phyloP scores from a whole-genome alignment of 2,797 vertebrate genomes.

The Sitta carolinensis region DNA sequence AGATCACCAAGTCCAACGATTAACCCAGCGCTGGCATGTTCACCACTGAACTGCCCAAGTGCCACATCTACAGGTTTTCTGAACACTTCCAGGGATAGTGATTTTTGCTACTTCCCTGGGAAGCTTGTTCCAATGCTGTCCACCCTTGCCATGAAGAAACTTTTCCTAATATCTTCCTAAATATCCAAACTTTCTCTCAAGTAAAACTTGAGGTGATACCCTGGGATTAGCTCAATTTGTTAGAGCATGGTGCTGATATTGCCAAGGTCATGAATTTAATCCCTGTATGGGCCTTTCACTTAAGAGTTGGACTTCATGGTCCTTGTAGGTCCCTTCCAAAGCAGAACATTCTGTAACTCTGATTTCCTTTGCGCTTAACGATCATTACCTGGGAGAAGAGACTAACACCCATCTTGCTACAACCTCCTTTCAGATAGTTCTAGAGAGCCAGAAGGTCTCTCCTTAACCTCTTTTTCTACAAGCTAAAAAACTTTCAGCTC shows the following conservation, averaged over 20 bases:
- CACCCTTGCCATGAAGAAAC: background rate
- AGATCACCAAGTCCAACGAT: too few relatives aligned
- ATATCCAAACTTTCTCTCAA: background rate
- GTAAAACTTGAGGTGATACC: background rate
- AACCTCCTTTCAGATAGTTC: background rate
- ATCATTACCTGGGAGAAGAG: background rate
- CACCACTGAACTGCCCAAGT: background rate
- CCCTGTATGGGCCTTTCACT: background rate
- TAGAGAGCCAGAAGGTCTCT: background rate
- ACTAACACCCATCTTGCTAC: accelerated
- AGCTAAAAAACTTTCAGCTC: background rate
- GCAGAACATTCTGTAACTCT: background rate
- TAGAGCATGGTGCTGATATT: background rate
- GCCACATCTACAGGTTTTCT: background rate
- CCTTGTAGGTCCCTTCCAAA: background rate
- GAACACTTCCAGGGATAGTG: background rate
- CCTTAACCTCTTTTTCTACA: background rate
- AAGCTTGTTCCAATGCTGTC: background rate
- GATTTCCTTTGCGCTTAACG: accelerated
- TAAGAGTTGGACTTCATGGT: background rate
- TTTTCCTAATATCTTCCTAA: background rate
- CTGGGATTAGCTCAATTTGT: background rate
- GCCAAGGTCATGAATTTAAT: background rate
- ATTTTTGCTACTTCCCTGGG: background rate
- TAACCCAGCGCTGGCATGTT: background rate